Conservation (phyloP, 2,797 vertebrate genomes). For the Tadarida brasiliensis region DNA sequence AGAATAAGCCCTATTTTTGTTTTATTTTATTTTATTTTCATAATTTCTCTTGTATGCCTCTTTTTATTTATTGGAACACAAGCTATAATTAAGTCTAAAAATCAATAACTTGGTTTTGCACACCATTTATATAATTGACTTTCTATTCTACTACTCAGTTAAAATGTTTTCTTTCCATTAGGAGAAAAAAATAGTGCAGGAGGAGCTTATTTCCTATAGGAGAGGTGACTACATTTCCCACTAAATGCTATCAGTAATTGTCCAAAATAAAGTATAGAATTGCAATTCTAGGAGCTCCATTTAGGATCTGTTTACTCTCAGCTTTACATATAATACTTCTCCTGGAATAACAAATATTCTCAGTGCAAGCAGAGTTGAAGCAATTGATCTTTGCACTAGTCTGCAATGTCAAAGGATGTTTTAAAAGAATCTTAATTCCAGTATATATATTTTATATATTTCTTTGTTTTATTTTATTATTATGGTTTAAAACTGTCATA, state of each 20-base stretch:
- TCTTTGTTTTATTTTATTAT: slow-evolving; percentile 36
- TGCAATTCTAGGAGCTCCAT: background rate
- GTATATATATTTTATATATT: background rate
- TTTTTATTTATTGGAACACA: slow-evolving; percentile 38
- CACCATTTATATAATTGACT: slow-evolving; percentile 21
- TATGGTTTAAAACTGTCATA: slow-evolving; percentile 14
- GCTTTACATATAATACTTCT: background rate
- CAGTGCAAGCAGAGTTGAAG: background rate
- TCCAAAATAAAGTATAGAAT: slow-evolving; percentile 45
- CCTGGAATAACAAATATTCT: background rate
- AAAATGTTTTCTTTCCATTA: slow-evolving; percentile 57
- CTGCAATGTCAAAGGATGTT: background rate
- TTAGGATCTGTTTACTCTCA: slow-evolving; percentile 43
- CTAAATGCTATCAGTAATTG: slow-evolving; percentile 2
- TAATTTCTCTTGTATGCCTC: slow-evolving; percentile 12
- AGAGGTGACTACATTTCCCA: slow-evolving; percentile 51
- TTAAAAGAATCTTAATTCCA: slow-evolving; percentile 13
- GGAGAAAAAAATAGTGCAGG: background rate
- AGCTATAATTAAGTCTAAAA: slow-evolving; percentile 43
- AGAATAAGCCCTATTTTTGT: slow-evolving; percentile 36
- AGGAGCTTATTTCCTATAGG: slow-evolving; percentile 47
- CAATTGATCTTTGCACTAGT: background rate
- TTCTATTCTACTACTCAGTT: slow-evolving; percentile 46
- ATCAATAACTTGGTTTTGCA: slow-evolving; percentile 53
- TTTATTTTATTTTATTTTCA: background rate